Evolutionary conservation across 2,113 vertebrate genomes (phyloP), one percentile per base, ranked within the genome.

Genomic region (Etia nguti): DNA sequence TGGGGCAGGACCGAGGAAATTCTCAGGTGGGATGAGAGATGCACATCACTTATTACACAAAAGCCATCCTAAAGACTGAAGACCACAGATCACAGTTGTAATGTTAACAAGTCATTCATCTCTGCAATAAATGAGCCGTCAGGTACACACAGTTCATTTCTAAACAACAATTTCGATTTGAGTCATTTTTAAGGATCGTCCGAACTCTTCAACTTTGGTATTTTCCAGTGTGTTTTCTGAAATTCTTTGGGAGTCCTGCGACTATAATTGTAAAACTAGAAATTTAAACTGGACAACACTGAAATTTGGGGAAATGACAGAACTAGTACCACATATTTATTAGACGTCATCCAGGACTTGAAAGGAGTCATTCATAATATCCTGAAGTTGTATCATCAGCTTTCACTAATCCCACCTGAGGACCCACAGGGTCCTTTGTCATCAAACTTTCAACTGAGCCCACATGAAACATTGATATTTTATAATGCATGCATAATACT

Each of bases 201-300:
- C 0, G 9, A 29, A 6, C n/a, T 26, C 68, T 20, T 0, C 9
- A 1, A 26, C 6, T 43, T 6, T 8, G 20, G 12, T 46, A 73
- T 46, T 46, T 24, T 26, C 68, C 5, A 10, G 5, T 41, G 16
- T 22, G 46, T n/a, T 77, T 11, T 52, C 10, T 77, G 43, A 50
- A 75, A 50, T 75, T 48, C 41, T 18, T 5, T 10, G 6, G 29
- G 43, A 50, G 24, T 29, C 24, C 68, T 29, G 41, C 41, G 2
- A 73, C 68, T 73, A 18, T 1, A 48, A 48, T 20, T 75, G 22
- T 29, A 77, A 13, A 77, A 50, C 3, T 1, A 50, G 46, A 77
- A 24, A 10, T 46, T 46, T 46, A 34, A 50, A 31, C 6, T 77
- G 24, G 0, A 50, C 26, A 73, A 73, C 22, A 50, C 16, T 77